Evolutionary conservation across 1,140 invertebrate species (phyloP), one percentile per base, ranked within the genome.

Genomic region (Drosophila tristis): DNA sequence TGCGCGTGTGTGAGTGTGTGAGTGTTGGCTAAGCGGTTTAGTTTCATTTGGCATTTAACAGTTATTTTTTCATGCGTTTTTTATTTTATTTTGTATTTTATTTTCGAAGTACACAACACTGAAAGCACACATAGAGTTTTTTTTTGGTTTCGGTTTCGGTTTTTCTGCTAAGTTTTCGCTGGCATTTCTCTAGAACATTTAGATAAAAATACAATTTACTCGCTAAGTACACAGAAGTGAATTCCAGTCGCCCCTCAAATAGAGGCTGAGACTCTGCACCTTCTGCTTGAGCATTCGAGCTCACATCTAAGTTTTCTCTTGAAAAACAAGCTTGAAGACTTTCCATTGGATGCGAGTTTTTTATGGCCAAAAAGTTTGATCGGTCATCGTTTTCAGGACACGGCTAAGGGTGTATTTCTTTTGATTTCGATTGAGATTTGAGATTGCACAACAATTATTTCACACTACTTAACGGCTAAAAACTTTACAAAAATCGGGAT

Each of bases 11-110:
- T 29, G 16, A 79, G 59, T 58, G 31, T 62, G 60, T 64, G 26
- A 16, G 67, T 60, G 45, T 43, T 79, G 75, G 75, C 68, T 89
- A 87, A 87, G 84, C 84, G 76, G 75, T 84, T 87, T 89, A 89
- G 84, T 73, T 80, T 67, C 75, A 89, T 79, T 87, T 78, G 75
- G 75, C 71, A 76, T 87, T 78, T 87, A 87, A 78, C 82, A 87
- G 82, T 77, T 82, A 70, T 66, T 82, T 35, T 57, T 26, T 57
- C 42, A 23, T 43, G 39, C 39, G 35, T 26, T 75, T 73, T 71
- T 74, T 72, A 66, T 76, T 70, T 53, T 70, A 43, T 66, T 59
- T 76, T 68, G 51, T 56, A 49, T 59, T 44, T 62, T 80, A 51
- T 50, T 50, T 81, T 82, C 48, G 49, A 49, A 84, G 77, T 84